Conservation (phyloP, 2,113 vertebrate genomes). For the Oryzias woworae region DNA sequence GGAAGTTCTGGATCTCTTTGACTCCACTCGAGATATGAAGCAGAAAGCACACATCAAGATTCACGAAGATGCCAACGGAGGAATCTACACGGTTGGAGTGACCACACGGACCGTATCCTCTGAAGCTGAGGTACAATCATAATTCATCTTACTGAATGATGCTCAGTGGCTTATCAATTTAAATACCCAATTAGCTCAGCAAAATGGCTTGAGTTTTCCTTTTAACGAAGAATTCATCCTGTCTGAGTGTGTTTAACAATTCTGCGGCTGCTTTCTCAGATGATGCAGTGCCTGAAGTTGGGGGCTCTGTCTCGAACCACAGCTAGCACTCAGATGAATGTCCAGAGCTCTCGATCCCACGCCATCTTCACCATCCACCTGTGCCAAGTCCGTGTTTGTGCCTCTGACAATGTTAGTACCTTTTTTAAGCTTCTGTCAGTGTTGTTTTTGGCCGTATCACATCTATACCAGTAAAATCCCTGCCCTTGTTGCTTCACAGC, state of each 20-base stretch:
- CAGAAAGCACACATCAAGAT: slow-evolving; percentile 97
- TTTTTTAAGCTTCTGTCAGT: background rate
- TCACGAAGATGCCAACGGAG: slow-evolving; percentile 90
- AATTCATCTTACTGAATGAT: too few species aligned
- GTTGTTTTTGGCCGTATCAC: background rate
- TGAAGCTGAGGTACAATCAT: slow-evolving; percentile 81
- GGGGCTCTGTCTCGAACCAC: slow-evolving; percentile 94
- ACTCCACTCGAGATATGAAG: slow-evolving; percentile 89
- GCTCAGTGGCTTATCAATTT: too few species aligned
- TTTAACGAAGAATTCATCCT: too few species aligned
- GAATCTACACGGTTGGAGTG: slow-evolving; percentile 97
- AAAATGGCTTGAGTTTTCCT: too few species aligned
- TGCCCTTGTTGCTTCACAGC: too few species aligned
- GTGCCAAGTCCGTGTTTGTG: slow-evolving; percentile 92
- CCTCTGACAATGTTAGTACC: slow-evolving; percentile 81
- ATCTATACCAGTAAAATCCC: background rate
- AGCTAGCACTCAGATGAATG: slow-evolving; percentile 98
- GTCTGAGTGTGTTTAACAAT: too few species aligned
- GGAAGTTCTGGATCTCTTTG: slow-evolving; percentile 89
- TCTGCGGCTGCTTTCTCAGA: slow-evolving; percentile 69
- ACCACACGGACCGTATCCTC: slow-evolving; percentile 89
- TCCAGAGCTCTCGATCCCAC: slow-evolving; percentile 96
- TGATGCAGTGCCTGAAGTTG: slow-evolving; percentile 97
- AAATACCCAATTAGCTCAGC: too few species aligned
- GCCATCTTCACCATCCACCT: slow-evolving; percentile 97